A percentile compares a stretch with the other conserved stretches of the same genome.
Conservation (phyloP, 2,888 invertebrate genomes). For the Hirtodrosophila alboralis region DNA sequence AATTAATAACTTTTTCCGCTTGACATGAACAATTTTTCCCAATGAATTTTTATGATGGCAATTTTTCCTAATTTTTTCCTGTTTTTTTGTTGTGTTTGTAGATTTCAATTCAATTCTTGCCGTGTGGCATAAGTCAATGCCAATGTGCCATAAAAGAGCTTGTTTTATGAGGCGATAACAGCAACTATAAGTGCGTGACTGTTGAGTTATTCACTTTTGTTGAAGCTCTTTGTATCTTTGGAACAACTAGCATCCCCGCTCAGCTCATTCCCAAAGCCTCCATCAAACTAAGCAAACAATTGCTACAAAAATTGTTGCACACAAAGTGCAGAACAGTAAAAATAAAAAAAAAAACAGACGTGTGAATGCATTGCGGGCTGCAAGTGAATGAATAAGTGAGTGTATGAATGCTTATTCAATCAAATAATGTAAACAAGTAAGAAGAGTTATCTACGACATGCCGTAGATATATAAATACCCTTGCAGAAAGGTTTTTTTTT, state of each 20-base stretch:
- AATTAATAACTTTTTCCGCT: too few species aligned
- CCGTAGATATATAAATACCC: too few species aligned
- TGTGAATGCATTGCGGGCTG: slow-evolving; percentile 11
- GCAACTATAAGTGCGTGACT: slow-evolving; percentile 46
- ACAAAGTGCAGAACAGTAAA: slow-evolving; percentile 17
- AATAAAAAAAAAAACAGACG: too few species aligned
- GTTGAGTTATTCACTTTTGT: slow-evolving; percentile 18
- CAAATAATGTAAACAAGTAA: too few species aligned
- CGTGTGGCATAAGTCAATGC: slow-evolving; percentile 40
- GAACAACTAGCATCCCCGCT: background rate
- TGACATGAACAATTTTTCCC: too few species aligned
- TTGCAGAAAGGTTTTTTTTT: too few species aligned
- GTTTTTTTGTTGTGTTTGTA: slow-evolving; percentile 12
- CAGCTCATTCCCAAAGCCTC: too few species aligned
- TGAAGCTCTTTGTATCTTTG: too few species aligned
- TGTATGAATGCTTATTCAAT: slow-evolving; percentile 55
- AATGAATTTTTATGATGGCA: too few species aligned
- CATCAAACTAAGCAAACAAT: slow-evolving; percentile 3
- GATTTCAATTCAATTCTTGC: slow-evolving; percentile 15
- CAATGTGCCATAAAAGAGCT: slow-evolving; percentile 36
- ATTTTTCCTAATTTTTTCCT: too few species aligned
- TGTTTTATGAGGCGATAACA: slow-evolving; percentile 36
- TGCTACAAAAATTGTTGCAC: slow-evolving; percentile 16
- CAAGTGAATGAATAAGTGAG: slow-evolving; percentile 11
- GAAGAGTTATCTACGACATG: too few species aligned